phyloP scores from a whole-genome alignment of 2,113 vertebrate genomes.

The Nerophis lumbriciformis region DNA sequence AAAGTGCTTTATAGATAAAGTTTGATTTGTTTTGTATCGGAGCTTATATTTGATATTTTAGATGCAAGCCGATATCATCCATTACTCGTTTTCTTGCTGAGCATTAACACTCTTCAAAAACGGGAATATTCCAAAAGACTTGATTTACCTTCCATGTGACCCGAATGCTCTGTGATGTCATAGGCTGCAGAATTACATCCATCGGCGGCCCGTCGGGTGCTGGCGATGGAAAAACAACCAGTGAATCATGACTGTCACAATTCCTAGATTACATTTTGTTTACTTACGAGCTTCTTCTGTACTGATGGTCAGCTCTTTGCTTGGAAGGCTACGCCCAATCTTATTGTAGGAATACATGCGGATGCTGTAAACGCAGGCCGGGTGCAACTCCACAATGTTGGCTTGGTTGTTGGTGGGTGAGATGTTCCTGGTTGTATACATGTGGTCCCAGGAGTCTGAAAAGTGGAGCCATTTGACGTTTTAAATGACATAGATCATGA shows the following conservation, averaged over 20 bases:
- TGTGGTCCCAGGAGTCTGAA: slow-evolving; percentile 96
- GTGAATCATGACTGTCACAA: not conserved
- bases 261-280: not conserved
- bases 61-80: too few species aligned
- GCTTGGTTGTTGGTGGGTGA: slow-evolving; percentile 98
- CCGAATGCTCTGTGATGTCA: slow-evolving; percentile 97
- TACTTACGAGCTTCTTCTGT: slow-evolving; percentile 92
- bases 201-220: slow-evolving; percentile 93
- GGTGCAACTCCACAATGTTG: slow-evolving; percentile 95
- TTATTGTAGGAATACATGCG: slow-evolving; percentile 99
- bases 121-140: too few species aligned
- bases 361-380: slow-evolving; percentile 94
- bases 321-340: slow-evolving; percentile 93
- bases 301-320: slow-evolving; percentile 96
- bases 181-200: slow-evolving; percentile 90
- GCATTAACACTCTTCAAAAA: not conserved
- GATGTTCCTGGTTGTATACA: slow-evolving; percentile 96
- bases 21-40: too few species aligned
- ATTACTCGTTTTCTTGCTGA: too few species aligned
- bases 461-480: not conserved
- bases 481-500: not conserved
- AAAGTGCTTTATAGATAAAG: too few species aligned
- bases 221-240: slow-evolving; percentile 43
- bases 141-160: slow-evolving; percentile 93
- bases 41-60: too few species aligned